Conservation (phyloP, 2,797 vertebrate genomes). For the Monodelphis domestica region DNA sequence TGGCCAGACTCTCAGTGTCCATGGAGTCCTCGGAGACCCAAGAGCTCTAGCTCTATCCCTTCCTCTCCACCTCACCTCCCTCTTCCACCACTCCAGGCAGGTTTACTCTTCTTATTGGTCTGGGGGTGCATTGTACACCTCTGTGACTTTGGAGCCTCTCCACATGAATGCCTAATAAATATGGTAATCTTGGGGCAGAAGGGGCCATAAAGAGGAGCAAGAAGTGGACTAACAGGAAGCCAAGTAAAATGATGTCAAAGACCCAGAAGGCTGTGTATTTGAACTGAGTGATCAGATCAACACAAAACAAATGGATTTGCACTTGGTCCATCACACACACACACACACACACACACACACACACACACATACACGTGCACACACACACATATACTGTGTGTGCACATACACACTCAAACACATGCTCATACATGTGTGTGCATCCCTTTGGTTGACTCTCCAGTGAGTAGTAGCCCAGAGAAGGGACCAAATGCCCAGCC, state of each 20-base stretch:
- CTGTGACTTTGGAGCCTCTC: neutral
- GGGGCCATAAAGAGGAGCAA: neutral
- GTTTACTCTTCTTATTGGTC: slow-evolving; percentile 82
- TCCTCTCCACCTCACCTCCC: slow-evolving; percentile 85
- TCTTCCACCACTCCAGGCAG: slow-evolving; percentile 91
- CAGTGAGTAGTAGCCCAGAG: neutral
- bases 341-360: fast-evolving
- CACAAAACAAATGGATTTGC: neutral
- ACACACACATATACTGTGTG: too few relatives aligned
- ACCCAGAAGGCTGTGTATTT: neutral
- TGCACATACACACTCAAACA: fast-evolving
- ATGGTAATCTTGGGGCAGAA: slow-evolving; percentile 4
- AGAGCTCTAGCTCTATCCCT: slow-evolving; percentile 91
- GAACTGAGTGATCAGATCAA: neutral
- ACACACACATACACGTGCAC: fast-evolving
- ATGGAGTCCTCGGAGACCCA: slow-evolving; percentile 91
- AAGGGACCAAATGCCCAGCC: neutral
- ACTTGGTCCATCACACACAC: neutral
- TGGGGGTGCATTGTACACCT: neutral
- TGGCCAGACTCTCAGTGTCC: slow-evolving; percentile 92
- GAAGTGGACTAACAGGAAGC: neutral
- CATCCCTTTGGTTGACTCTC: neutral
- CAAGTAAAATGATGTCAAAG: neutral
- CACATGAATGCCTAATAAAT: neutral
- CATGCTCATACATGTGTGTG: too few relatives aligned